Evolutionary conservation across 2,797 vertebrate genomes (phyloP), one percentile per base, ranked within the genome.

Genomic region (Diglossa cyanea): DNA sequence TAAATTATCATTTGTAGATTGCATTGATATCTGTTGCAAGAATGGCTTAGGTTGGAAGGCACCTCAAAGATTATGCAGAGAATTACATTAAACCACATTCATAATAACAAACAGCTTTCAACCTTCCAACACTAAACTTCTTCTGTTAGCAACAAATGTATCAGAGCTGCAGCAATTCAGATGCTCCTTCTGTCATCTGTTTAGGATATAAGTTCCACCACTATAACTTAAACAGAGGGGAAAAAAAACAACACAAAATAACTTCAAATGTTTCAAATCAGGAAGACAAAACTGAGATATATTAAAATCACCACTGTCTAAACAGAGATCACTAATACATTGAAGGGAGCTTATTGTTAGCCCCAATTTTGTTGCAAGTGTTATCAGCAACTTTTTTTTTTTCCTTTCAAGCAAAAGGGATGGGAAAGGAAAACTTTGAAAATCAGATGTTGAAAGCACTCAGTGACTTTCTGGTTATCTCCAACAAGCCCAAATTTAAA

Each of bases 151-250:
- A 57, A 17, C 28, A 76, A 48, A 19, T 24, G 2, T 3, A 28
- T 8, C 60, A 76, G 15, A 79, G 35, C 14, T 65, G 10, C 39
- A 54, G 30, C 14, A 47, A 11, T 5, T 62, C 50, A 72, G 74
- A 33, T 31, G 13, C 4, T 60, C 4, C 18, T 73, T 65, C 15
- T 50, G 44, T 42, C n/a, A 51, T 58, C 39, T 50, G 17, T 24
- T 50, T 45, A 10, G 21, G 11, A 10, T 33, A 86, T 48, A 33
- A 39, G 17, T 54, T 80, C 42, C 18, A 53, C 13, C 39, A 33
- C 13, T 17, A 3, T 0, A 11, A 21, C 11, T 18, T 33, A 26
- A 11, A 66, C 5, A 60, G n/a, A 6, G 4, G 0, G 11, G 4
- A 2, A 1, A 1, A 11, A 6, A 12, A 17, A 4, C 17, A 17